phyloP scores from a whole-genome alignment of 2,113 vertebrate genomes.

The Tetraodon nigroviridis region DNA sequence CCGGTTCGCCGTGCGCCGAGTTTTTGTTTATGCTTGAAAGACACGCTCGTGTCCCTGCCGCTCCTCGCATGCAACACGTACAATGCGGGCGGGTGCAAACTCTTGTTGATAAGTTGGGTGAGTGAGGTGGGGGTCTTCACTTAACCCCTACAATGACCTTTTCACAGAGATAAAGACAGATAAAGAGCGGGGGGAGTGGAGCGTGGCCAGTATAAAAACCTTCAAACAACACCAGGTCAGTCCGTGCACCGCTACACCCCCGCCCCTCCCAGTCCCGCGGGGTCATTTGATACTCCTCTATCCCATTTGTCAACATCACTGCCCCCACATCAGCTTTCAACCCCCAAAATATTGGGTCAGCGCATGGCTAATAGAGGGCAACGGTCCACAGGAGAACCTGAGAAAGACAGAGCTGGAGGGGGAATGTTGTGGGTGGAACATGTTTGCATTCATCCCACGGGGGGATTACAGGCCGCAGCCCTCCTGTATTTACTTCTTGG shows the following conservation, averaged over 20 bases:
- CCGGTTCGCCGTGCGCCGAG: conserved; percentile 6
- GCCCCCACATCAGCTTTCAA: conserved; percentile 27
- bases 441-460: conserved; percentile 17
- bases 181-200: neutral
- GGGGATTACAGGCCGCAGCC: conserved; percentile 2
- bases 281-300: conserved; percentile 63
- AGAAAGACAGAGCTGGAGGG: conserved; percentile 3
- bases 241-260: conserved; percentile 29
- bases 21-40: conserved; percentile 3
- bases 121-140: conserved; percentile 19
- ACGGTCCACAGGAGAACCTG: conserved; percentile 20
- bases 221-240: conserved; percentile 49
- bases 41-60: neutral
- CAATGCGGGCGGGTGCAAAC: conserved; percentile 2
- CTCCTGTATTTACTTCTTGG: neutral
- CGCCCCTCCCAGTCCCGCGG: conserved; percentile 28
- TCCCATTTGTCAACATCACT: conserved; percentile 64
- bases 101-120: conserved; percentile 5
- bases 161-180: conserved; percentile 15
- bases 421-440: conserved; percentile 10
- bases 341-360: conserved; percentile 59
- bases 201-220: conserved; percentile 26
- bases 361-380: conserved; percentile 55
- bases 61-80: neutral
- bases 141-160: conserved; percentile 35